phyloP scores from a whole-genome alignment of 1,140 invertebrate species.

The Melitaea cinxia region DNA sequence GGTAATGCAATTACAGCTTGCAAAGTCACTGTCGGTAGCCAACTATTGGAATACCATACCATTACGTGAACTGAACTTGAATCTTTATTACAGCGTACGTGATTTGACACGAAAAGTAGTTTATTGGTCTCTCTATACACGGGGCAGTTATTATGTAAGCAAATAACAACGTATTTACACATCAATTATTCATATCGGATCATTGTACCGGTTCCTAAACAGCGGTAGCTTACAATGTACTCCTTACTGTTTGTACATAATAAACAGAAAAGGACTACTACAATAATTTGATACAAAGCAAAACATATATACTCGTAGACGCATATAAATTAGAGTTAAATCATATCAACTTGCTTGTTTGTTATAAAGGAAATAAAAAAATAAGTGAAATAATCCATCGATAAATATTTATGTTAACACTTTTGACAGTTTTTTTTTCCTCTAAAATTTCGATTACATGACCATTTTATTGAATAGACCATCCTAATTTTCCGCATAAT shows the following conservation, averaged over 20 bases:
- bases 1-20: conserved; percentile 43
- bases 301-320: not conserved
- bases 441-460: conserved; percentile 19
- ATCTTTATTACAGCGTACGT: conserved; percentile 61
- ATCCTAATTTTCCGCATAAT: conserved; percentile 26
- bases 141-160: conserved; percentile 70
- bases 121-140: conserved; percentile 59
- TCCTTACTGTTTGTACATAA: conserved; percentile 8
- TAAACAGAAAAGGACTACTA: not conserved
- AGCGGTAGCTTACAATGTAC: conserved; percentile 6
- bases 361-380: not conserved
- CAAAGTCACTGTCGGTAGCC: conserved; percentile 35
- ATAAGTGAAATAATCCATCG: not conserved
- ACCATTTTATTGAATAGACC: conserved; percentile 24
- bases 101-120: conserved; percentile 65
- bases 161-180: conserved; percentile 59
- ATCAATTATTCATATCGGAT: conserved; percentile 71
- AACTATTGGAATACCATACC: conserved; percentile 56
- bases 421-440: conserved; percentile 28
- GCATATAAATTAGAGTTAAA: not conserved
- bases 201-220: conserved; percentile 35
- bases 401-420: not conserved
- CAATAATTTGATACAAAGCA: not conserved
- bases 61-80: conserved; percentile 63
- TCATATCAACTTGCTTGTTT: too few species aligned